Evolutionary conservation across 2,888 invertebrate species (phyloP).

Genomic region (Reticulitermes lucifugus): DNA sequence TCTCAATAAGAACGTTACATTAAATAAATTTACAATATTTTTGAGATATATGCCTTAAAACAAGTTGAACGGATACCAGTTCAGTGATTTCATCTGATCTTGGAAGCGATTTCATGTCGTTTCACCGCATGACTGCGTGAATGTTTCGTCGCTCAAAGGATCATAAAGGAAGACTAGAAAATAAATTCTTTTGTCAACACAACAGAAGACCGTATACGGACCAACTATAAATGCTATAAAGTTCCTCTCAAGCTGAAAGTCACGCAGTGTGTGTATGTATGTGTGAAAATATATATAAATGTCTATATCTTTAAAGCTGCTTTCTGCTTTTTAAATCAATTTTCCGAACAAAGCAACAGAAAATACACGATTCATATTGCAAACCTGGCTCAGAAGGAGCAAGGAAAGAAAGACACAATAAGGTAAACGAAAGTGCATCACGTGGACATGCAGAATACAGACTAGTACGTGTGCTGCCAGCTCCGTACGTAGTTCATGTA

Average conservation of each 20-base stretch:
- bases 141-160: background rate
- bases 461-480: too few species aligned
- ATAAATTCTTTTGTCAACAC: background rate
- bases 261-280: background rate
- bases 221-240: background rate
- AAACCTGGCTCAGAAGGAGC: background rate
- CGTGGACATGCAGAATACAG: too few species aligned
- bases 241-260: background rate
- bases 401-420: background rate
- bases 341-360: background rate
- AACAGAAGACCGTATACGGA: background rate
- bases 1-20: too few species aligned
- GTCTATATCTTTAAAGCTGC: background rate
- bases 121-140: background rate
- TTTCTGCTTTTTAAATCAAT: background rate
- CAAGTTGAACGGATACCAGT: too few species aligned
- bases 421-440: background rate
- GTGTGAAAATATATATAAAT: background rate
- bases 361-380: background rate
- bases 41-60: too few species aligned
- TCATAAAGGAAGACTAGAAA: background rate
- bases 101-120: background rate
- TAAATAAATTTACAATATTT: too few species aligned
- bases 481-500: too few species aligned
- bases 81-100: background rate